Conservation (phyloP, 2,888 invertebrate species). For the Cephus nigrinus region DNA sequence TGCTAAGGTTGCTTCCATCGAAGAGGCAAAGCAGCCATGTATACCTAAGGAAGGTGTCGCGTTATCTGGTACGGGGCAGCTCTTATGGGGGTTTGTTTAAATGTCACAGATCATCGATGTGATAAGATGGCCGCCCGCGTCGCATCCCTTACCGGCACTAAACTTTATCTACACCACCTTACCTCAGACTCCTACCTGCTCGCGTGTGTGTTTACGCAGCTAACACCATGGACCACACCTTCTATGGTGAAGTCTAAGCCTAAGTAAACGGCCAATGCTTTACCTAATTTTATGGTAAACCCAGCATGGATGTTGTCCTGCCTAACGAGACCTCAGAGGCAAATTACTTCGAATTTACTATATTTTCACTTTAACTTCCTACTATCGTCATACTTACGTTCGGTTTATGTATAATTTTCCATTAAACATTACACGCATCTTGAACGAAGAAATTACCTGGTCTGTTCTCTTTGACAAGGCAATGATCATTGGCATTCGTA, state of each 20-base stretch:
- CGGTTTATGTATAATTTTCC: background rate
- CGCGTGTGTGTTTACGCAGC: constrained; percentile 41
- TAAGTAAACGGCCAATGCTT: constrained; percentile 38
- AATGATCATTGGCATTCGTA: background rate
- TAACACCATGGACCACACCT: constrained; percentile 49
- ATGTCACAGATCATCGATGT: constrained; percentile 53
- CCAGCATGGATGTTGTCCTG: background rate
- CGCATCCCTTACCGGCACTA: constrained; percentile 46
- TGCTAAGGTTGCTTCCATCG: background rate
- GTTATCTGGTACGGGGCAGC: constrained; percentile 40
- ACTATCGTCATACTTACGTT: background rate
- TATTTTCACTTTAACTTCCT: background rate
- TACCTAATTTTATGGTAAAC: constrained; percentile 37
- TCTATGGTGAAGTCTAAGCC: background rate
- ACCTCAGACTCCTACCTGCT: constrained; percentile 16
- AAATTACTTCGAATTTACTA: background rate
- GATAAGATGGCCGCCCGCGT: constrained; percentile 49
- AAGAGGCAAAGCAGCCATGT: constrained; percentile 32
- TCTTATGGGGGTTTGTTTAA: constrained; percentile 43
- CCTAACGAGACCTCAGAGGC: background rate
- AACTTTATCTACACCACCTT: constrained; percentile 38
- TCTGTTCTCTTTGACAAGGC: background rate
- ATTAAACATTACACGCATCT: background rate
- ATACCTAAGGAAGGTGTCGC: constrained; percentile 37
- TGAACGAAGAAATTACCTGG: background rate